Evolutionary conservation across 2,888 invertebrate species (phyloP).

Genomic region (Julus scandinavius): DNA sequence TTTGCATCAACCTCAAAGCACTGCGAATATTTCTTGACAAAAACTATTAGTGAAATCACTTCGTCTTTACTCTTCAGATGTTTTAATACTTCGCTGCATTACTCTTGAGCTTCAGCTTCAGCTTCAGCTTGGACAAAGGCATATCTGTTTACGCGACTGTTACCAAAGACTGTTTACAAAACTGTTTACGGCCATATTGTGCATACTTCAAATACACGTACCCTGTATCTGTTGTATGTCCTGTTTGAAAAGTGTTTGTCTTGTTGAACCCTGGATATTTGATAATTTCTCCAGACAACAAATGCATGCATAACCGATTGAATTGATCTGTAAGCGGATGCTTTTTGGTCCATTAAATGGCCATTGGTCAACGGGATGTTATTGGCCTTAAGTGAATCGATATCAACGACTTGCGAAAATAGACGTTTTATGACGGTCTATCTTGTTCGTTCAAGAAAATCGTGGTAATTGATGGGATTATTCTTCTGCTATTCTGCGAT

Average conservation of each 20-base stretch:
- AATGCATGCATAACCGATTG: not conserved
- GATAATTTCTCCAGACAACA: not conserved
- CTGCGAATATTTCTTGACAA: too few species aligned
- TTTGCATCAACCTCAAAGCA: too few species aligned
- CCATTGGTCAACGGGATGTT: not conserved
- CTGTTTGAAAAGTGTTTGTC: not conserved
- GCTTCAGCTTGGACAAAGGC: too few species aligned
- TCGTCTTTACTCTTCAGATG: too few species aligned
- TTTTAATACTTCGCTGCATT: too few species aligned
- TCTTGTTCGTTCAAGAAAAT: conserved; percentile 7
- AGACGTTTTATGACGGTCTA: not conserved
- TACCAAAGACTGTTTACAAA: too few species aligned
- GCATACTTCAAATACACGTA: too few species aligned
- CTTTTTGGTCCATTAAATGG: not conserved
- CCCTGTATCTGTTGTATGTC: too few species aligned
- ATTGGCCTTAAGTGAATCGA: not conserved
- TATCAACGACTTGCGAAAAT: not conserved
- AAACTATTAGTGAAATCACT: too few species aligned
- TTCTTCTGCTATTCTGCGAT: not conserved
- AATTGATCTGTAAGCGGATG: not conserved
- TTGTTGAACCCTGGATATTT: not conserved
- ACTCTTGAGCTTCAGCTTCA: too few species aligned
- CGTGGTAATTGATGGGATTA: conserved; percentile 18
- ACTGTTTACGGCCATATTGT: too few species aligned
- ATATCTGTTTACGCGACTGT: too few species aligned